Evolutionary conservation across 2,113 vertebrate genomes (phyloP).

Genomic region (Aleadryas rufinucha): DNA sequence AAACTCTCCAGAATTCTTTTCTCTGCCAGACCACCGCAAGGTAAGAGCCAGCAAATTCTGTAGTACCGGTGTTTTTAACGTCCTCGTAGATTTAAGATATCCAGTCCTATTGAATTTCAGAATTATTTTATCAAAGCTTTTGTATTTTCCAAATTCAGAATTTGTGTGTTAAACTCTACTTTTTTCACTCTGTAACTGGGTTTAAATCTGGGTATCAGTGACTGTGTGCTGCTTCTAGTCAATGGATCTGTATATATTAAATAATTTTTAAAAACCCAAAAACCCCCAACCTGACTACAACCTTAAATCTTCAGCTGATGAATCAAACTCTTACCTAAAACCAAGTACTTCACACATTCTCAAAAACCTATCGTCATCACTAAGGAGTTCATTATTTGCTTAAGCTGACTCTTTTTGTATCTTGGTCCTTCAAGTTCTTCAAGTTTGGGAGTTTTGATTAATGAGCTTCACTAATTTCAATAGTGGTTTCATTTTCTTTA

Average conservation of each 20-base stretch:
- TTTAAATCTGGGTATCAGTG: not conserved
- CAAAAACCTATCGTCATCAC: rapidly evolving
- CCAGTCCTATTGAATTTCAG: not conserved
- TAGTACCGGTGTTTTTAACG: not conserved
- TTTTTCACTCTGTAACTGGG: not conserved
- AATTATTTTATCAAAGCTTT: not conserved
- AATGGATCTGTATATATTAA: not conserved
- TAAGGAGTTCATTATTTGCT: not conserved
- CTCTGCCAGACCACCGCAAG: slow-evolving; percentile 24
- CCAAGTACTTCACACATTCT: not conserved
- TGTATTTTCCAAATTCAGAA: not conserved
- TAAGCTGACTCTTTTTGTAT: not conserved
- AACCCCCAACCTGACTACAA: not conserved
- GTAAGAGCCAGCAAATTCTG: not conserved
- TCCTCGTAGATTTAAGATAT: not conserved
- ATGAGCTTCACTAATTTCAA: not conserved
- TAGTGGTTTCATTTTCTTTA: not conserved
- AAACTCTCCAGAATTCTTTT: slow-evolving; percentile 68
- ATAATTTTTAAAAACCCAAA: rapidly evolving
- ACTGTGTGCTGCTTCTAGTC: not conserved
- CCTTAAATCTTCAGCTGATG: not conserved
- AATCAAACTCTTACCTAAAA: not conserved
- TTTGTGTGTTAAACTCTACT: not conserved
- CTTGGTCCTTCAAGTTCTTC: not conserved
- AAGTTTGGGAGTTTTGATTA: not conserved